Percentiles rank a stretch among this genome's conserved stretches.
These are phyloP conservation scores for Cygnus atratus DNA, from an alignment of 2,113 vertebrate species.

Conservation along the genomic window DNA sequence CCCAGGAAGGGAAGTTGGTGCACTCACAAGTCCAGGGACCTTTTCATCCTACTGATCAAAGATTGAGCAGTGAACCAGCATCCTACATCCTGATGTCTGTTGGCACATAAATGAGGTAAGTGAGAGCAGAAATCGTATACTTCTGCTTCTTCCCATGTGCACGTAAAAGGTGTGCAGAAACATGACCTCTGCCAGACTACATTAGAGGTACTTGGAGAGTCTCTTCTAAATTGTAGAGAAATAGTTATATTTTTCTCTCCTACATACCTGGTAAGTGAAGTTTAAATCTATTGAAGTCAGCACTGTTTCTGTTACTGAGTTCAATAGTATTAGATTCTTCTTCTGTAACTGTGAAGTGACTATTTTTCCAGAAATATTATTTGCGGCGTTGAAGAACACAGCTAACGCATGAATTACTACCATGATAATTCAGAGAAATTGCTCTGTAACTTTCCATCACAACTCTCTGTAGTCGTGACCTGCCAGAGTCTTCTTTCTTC, in stretches of 20 bases:
- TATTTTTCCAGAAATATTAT: background rate
- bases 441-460: background rate
- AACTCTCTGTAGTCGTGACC: background rate
- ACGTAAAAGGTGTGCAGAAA: background rate
- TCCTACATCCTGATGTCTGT: background rate
- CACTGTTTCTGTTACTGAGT: background rate
- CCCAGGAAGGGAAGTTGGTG: background rate
- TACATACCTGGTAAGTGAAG: background rate
- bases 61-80: background rate
- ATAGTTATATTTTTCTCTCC: background rate
- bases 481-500: background rate
- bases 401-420: background rate
- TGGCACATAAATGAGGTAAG: background rate
- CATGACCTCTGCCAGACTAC: background rate
- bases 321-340: background rate
- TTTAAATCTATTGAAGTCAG: background rate
- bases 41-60: background rate
- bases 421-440: background rate
- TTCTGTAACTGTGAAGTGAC: background rate
- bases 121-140: background rate
- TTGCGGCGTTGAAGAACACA: background rate
- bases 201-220: background rate
- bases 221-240: background rate
- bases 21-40: background rate
- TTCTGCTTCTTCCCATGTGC: background rate